phyloP scores from a whole-genome alignment of 2,113 vertebrate species.

The Epinephelus moara region DNA sequence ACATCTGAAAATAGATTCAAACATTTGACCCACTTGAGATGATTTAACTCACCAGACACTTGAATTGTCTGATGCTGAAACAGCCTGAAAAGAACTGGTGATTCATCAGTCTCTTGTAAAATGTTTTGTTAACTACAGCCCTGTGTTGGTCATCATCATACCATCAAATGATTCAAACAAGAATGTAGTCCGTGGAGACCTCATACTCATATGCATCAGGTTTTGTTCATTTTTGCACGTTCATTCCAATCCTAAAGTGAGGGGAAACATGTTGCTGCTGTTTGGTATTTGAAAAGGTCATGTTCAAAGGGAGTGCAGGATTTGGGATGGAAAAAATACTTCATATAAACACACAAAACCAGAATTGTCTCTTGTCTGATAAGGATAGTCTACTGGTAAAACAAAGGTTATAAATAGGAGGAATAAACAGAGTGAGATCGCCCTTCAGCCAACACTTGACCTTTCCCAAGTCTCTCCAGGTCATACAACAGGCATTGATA shows the following conservation, averaged over 20 bases:
- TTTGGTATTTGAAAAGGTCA: conserved; percentile 22
- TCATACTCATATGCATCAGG: neutral
- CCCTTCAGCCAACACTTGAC: neutral
- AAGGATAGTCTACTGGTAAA: conserved; percentile 44
- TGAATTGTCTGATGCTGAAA: conserved; percentile 28
- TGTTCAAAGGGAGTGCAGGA: conserved; percentile 40
- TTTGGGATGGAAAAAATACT: conserved; percentile 6
- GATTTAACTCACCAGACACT: conserved; percentile 42
- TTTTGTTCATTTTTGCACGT: neutral
- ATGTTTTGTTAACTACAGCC: conserved; percentile 22
- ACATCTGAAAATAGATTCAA: conserved; percentile 67
- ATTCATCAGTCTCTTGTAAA: conserved; percentile 53
- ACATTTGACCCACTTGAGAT: conserved; percentile 51
- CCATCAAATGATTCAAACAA: conserved; percentile 14
- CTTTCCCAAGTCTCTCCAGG: neutral
- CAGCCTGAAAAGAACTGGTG: conserved; percentile 25
- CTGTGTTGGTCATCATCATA: neutral
- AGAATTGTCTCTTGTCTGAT: conserved; percentile 47
- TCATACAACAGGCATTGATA: neutral
- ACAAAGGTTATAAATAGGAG: conserved; percentile 48
- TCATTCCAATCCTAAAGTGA: neutral
- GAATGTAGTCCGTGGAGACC: neutral
- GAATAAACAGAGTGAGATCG: conserved; percentile 34
- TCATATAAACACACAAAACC: conserved; percentile 51
- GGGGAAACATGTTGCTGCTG: neutral